phyloP scores from a whole-genome alignment of 2,113 vertebrate species.

The Tiliqua scincoides region DNA sequence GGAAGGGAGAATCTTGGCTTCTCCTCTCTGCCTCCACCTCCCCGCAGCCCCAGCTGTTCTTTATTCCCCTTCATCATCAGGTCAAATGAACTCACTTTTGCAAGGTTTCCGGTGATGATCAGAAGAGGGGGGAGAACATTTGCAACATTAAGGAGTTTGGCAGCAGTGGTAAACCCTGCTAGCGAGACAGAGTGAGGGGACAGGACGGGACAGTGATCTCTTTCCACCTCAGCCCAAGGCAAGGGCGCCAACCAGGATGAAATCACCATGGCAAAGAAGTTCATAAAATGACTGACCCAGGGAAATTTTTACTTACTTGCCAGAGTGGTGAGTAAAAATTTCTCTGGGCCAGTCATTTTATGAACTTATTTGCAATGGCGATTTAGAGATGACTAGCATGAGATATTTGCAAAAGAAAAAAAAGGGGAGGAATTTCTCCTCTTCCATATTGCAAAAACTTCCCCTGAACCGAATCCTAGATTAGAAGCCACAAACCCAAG shows the following conservation, averaged over 20 bases:
- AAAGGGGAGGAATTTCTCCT: no score
- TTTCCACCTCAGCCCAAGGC: background rate
- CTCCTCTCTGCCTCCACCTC: background rate
- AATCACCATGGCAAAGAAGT: background rate
- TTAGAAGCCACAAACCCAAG: no score
- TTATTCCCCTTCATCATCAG: background rate
- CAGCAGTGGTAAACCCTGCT: background rate
- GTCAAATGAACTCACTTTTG: background rate
- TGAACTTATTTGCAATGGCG: no score
- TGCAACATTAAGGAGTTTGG: background rate
- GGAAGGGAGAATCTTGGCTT: background rate
- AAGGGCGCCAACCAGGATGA: background rate
- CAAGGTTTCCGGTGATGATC: background rate
- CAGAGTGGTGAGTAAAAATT: no score
- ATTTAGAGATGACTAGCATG: no score
- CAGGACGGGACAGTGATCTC: background rate
- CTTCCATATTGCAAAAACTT: no score
- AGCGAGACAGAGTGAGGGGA: no score
- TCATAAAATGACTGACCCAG: background rate
- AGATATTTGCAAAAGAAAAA: no score
- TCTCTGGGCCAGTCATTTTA: no score
- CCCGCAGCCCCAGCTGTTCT: background rate
- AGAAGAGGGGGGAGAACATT: background rate
- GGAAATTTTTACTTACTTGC: no score
- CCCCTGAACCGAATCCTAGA: no score